phyloP scores from a whole-genome alignment of 2,113 vertebrate genomes.

The Brienomyrus brachyistius region DNA sequence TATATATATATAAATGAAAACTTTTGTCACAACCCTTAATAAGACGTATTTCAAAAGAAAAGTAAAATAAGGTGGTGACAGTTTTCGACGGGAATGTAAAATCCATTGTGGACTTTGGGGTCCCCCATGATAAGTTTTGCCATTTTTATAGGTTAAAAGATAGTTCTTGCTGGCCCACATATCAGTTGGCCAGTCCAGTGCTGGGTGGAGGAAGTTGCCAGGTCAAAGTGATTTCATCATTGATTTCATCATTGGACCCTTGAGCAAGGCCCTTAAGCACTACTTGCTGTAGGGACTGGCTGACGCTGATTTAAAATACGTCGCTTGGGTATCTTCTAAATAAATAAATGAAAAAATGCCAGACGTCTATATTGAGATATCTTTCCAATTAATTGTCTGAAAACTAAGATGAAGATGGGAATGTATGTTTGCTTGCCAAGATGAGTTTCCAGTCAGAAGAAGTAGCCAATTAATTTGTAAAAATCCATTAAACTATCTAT shows the following conservation, averaged over 20 bases:
- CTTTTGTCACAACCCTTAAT: background rate
- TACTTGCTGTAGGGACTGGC: background rate
- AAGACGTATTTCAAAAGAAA: background rate
- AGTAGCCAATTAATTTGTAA: background rate
- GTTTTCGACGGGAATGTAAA: background rate
- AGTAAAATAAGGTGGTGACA: background rate
- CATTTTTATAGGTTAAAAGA: background rate
- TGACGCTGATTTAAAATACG: background rate
- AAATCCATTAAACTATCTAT: background rate
- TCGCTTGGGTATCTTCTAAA: background rate
- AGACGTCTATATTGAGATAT: background rate
- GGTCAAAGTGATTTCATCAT: background rate
- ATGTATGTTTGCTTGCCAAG: background rate
- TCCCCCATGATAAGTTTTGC: background rate
- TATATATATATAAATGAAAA: background rate
- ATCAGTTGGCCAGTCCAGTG: background rate
- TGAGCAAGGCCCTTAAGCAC: background rate
- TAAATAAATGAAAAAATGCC: background rate
- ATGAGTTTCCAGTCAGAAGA: background rate
- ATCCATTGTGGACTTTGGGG: background rate
- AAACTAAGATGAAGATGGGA: background rate
- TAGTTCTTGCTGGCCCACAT: background rate
- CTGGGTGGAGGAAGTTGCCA: background rate
- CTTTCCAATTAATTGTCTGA: background rate
- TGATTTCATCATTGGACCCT: background rate